Evolutionary conservation across 64 coral and sea anemone species (phyloP).

Genomic region (Pocillopora verrucosa): DNA sequence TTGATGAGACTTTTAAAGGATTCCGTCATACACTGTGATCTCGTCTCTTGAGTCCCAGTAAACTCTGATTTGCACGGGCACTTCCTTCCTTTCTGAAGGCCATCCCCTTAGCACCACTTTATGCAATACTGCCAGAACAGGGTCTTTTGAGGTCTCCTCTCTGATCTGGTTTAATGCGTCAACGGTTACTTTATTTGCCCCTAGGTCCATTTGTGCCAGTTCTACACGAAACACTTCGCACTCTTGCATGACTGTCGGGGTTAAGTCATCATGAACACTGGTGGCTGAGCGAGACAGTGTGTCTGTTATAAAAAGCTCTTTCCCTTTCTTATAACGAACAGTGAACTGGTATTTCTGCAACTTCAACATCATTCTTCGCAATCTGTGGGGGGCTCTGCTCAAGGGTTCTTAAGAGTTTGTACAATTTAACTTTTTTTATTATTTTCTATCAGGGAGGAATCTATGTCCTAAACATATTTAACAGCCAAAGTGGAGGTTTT

Average conservation of each 20-base stretch:
- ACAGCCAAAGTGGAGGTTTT: slow-evolving; percentile 65
- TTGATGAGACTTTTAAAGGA: slow-evolving; percentile 24
- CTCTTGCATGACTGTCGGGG: no score
- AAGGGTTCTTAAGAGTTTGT: no score
- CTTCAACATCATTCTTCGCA: slow-evolving; percentile 47
- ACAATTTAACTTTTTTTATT: background rate
- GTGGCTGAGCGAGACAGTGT: slow-evolving; percentile 39
- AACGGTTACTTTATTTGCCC: no score
- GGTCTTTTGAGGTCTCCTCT: no score
- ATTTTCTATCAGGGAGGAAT: slow-evolving; percentile 59
- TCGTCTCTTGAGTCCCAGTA: slow-evolving; percentile 54
- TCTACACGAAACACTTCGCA: no score
- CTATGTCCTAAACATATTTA: slow-evolving; percentile 72
- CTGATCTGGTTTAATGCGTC: no score
- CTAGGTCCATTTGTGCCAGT: no score
- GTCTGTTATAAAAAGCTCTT: slow-evolving; percentile 46
- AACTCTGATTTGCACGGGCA: slow-evolving; percentile 11
- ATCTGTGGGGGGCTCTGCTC: slow-evolving; percentile 7
- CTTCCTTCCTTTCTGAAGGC: slow-evolving; percentile 13
- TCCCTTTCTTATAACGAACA: no score
- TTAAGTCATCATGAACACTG: no score
- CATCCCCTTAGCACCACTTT: slow-evolving; percentile 32
- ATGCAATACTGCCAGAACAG: slow-evolving; percentile 33
- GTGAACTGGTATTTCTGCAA: slow-evolving; percentile 35
- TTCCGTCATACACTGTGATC: slow-evolving; percentile 38